Evolutionary conservation across 2,797 vertebrate genomes (phyloP).

Genomic region (Eurystomus glaucurus): DNA sequence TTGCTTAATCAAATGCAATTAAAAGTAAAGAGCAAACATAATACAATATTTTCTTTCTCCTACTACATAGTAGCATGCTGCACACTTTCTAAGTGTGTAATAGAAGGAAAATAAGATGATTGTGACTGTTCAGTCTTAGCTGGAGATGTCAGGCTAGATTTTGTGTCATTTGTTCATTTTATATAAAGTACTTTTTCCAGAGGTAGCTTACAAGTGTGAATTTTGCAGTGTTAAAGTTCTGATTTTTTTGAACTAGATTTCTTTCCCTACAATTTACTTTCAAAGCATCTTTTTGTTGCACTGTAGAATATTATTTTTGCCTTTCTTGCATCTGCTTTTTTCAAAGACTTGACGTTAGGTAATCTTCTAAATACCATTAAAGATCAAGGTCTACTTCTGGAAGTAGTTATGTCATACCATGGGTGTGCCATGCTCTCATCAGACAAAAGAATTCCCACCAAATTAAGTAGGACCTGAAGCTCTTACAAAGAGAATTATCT

Average conservation of each 20-base stretch:
- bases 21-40: not conserved
- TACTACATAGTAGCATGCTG: not conserved
- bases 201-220: not conserved
- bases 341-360: not conserved
- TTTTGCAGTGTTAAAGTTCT: not conserved
- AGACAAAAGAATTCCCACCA: not conserved
- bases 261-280: not conserved
- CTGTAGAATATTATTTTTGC: not conserved
- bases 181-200: not conserved
- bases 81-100: not conserved
- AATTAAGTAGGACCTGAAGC: not conserved
- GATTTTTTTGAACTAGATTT: not conserved
- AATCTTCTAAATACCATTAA: not conserved
- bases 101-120: not conserved
- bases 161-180: not conserved
- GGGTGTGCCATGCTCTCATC: rapidly evolving
- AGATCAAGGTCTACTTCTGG: not conserved
- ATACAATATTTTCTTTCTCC: not conserved
- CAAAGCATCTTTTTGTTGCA: not conserved
- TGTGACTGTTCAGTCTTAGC: not conserved
- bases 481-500: not conserved
- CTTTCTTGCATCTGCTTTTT: not conserved
- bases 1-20: not conserved
- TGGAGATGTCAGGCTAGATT: constrained; percentile 16
- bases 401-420: not conserved